Evolutionary conservation across 1,140 invertebrate genomes (phyloP).

Genomic region (Eupristina koningsbergeri): DNA sequence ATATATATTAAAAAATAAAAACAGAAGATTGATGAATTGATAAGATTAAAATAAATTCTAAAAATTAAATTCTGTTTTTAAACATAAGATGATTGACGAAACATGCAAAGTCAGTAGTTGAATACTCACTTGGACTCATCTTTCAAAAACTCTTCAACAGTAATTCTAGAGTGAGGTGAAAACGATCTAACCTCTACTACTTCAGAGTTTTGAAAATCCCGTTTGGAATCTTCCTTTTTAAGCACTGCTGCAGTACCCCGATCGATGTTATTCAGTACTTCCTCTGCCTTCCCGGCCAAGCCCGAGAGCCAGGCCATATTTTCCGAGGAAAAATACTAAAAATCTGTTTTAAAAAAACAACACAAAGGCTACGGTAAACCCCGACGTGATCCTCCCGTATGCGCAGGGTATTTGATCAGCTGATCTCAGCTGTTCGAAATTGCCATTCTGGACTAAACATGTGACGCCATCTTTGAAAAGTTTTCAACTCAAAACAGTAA

Average conservation of each 20-base stretch:
- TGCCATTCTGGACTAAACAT: neutral
- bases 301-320: conserved; percentile 88
- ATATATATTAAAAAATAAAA: too few species aligned
- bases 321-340: neutral
- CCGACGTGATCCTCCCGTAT: neutral
- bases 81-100: too few species aligned
- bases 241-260: conserved; percentile 86
- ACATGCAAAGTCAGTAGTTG: neutral
- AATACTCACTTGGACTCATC: conserved; percentile 38
- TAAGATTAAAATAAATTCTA: too few species aligned
- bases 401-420: neutral
- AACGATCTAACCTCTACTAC: conserved; percentile 66
- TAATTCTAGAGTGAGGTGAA: conserved; percentile 58
- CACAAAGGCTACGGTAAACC: neutral
- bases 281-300: conserved; percentile 87
- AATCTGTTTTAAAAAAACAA: neutral
- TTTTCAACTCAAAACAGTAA: neutral
- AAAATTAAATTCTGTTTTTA: too few species aligned
- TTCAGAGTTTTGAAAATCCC: neutral
- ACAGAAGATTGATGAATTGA: too few species aligned
- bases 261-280: conserved; percentile 88
- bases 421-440: neutral
- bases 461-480: conserved; percentile 12
- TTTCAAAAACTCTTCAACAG: conserved; percentile 43
- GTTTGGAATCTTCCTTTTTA: conserved; percentile 69